Percentiles rank a stretch among this genome's conserved stretches.
Evolutionary conservation across 2,797 vertebrate species (phyloP).

Genomic region (Trachops cirrhosus): DNA sequence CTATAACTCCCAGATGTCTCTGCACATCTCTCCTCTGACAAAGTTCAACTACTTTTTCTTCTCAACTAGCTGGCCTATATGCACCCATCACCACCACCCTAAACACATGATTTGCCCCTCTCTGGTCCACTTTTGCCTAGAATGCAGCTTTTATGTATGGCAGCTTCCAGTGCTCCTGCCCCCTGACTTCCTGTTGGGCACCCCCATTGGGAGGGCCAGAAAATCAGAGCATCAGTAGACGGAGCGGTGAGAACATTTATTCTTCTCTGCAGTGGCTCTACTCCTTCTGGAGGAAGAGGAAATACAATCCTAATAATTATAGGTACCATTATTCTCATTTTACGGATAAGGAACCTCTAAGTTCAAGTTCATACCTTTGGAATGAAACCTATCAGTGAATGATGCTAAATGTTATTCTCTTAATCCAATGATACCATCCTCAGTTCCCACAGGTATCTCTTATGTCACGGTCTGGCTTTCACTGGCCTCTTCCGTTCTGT

Average conservation of each 20-base stretch:
- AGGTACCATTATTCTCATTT: too few relatives aligned
- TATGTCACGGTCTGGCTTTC: fast-evolving
- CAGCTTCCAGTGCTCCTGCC: neutral
- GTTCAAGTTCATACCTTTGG: too few relatives aligned
- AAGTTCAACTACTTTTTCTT: neutral
- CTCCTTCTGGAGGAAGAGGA: too few relatives aligned
- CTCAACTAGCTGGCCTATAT: neutral
- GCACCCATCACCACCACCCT: neutral
- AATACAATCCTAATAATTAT: too few relatives aligned
- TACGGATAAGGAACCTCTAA: too few relatives aligned
- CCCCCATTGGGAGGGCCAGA: neutral
- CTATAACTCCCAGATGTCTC: neutral
- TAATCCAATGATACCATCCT: too few relatives aligned
- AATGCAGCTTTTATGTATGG: neutral
- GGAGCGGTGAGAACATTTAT: neutral
- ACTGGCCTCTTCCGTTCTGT: neutral
- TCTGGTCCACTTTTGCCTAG: neutral
- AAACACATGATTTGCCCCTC: neutral
- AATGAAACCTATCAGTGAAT: too few relatives aligned
- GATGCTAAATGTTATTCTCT: too few relatives aligned
- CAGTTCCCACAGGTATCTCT: neutral
- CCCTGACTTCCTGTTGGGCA: neutral
- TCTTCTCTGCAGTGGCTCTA: neutral
- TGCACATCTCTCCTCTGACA: neutral
- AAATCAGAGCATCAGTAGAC: neutral